phyloP scores from a whole-genome alignment of 2,888 invertebrate species.

The Anorthoa munda region DNA sequence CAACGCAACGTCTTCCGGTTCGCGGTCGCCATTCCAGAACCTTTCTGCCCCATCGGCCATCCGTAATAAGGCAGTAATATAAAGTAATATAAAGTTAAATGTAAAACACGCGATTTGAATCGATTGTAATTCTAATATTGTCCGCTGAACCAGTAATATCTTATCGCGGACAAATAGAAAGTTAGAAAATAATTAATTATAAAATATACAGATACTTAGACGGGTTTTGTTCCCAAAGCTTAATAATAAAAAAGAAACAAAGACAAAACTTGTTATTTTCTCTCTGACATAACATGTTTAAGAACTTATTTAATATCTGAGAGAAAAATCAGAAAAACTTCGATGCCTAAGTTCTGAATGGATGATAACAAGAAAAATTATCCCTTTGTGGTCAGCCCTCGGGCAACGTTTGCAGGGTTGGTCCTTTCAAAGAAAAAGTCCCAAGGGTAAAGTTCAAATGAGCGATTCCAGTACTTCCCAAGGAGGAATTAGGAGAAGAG shows the following conservation, averaged over 20 bases:
- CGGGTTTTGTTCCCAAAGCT: conserved; percentile 1
- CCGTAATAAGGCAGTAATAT: too few species aligned
- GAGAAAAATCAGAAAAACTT: conserved; percentile 57
- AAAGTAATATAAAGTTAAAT: neutral
- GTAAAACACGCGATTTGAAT: neutral
- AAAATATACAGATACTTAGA: conserved; percentile 7
- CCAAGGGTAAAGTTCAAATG: conserved; percentile 56
- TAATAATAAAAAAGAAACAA: conserved; percentile 41
- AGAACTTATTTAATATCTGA: conserved; percentile 63
- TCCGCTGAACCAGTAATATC: neutral
- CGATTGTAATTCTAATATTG: conserved; percentile 14
- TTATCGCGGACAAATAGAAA: conserved; percentile 13
- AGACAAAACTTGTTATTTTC: conserved; percentile 30
- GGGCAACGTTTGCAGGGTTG: conserved; percentile 43
- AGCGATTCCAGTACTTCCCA: conserved; percentile 49
- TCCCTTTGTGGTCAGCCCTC: conserved; percentile 58
- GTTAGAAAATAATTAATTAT: conserved; percentile 13
- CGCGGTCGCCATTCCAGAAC: too few species aligned
- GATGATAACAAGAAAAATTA: conserved; percentile 61
- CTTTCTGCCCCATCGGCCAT: too few species aligned
- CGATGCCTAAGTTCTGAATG: conserved; percentile 57
- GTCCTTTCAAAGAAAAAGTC: conserved; percentile 54
- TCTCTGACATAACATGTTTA: conserved; percentile 38
- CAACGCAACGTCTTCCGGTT: too few species aligned
- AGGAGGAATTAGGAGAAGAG: conserved; percentile 31